Percentiles rank a stretch among this genome's conserved stretches.
These are phyloP conservation scores for Dromococcyx pavoninus DNA, from an alignment of 2,797 vertebrate species.

Conservation along the genomic window DNA sequence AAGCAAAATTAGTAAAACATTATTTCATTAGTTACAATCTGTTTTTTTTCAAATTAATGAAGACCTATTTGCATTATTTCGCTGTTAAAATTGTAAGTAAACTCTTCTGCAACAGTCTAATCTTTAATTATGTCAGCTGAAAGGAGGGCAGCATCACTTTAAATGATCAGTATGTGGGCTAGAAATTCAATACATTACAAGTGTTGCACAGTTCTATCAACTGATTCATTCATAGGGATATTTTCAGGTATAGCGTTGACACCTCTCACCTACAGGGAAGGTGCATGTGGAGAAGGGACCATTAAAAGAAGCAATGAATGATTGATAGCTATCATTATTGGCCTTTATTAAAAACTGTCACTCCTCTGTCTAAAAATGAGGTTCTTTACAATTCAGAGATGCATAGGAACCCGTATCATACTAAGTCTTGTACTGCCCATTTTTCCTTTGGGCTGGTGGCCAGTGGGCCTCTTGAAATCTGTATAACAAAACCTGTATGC, in stretches of 20 bases:
- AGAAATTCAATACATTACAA: not conserved
- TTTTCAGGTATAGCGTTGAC: not conserved
- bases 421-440: not conserved
- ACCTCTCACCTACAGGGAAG: not conserved
- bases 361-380: not conserved
- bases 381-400: not conserved
- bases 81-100: constrained; percentile 16
- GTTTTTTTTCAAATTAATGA: constrained; percentile 30
- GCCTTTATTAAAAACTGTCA: not conserved
- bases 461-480: not conserved
- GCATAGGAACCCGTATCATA: not conserved
- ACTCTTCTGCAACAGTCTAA: not conserved
- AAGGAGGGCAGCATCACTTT: not conserved
- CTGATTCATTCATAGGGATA: not conserved
- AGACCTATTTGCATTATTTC: constrained; percentile 5
- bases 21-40: constrained; percentile 12
- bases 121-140: not conserved
- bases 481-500: not conserved
- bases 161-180: not conserved
- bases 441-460: not conserved
- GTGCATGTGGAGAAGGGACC: not conserved
- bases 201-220: not conserved
- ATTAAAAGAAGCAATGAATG: not conserved
- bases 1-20: constrained; percentile 61
- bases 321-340: not conserved